A percentile compares a stretch with the other conserved stretches of the same genome.
phyloP scores from a whole-genome alignment of 2,888 invertebrate species.

The Ganaspis brasiliensis region DNA sequence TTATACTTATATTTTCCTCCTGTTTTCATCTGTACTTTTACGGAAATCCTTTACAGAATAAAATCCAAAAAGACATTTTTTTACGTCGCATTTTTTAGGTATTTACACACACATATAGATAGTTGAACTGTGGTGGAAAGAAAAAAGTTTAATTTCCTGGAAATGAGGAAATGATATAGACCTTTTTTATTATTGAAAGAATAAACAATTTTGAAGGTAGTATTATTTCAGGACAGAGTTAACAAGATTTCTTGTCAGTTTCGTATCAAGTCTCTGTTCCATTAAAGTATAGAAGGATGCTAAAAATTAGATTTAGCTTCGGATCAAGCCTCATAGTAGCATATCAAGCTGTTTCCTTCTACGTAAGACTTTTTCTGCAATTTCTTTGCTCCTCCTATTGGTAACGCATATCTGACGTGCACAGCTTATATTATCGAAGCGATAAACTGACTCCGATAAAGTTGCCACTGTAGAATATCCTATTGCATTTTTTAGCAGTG shows the following conservation, averaged over 20 bases:
- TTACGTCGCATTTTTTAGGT: too few relatives aligned
- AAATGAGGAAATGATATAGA: not conserved
- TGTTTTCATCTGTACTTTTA: too few relatives aligned
- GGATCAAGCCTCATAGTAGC: not conserved
- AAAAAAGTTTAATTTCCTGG: not conserved
- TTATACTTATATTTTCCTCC: too few relatives aligned
- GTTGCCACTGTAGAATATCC: slow-evolving; percentile 6
- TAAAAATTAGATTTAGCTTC: slow-evolving; percentile 39
- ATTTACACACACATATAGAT: too few relatives aligned
- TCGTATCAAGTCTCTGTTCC: not conserved
- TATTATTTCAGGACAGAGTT: not conserved
- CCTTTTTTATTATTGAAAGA: not conserved
- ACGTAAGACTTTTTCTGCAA: slow-evolving; percentile 27
- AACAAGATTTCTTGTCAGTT: slow-evolving; percentile 21
- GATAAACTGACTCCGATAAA: slow-evolving; percentile 19
- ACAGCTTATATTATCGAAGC: slow-evolving; percentile 24
- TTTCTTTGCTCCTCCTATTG: slow-evolving; percentile 5
- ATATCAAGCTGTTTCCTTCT: slow-evolving; percentile 22
- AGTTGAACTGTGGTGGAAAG: not conserved
- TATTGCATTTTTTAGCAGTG: slow-evolving; percentile 19
- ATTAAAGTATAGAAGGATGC: slow-evolving; percentile 23
- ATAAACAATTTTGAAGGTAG: slow-evolving; percentile 5
- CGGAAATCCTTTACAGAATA: too few relatives aligned
- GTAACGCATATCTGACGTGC: slow-evolving; percentile 28
- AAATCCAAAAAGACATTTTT: too few relatives aligned